Conservation (phyloP, 2,113 vertebrate genomes). For the Syngnathoides biaculeatus region DNA sequence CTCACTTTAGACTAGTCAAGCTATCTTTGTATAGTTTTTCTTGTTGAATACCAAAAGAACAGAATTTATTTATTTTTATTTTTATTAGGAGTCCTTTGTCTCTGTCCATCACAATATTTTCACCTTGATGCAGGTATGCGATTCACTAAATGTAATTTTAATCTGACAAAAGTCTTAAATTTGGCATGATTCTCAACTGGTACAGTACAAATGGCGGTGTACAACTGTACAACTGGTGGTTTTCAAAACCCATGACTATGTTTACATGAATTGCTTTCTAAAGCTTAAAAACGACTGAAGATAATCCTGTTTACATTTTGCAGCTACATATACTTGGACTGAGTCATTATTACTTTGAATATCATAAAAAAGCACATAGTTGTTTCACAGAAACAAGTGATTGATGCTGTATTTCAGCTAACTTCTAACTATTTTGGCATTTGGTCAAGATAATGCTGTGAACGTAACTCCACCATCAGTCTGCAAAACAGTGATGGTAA, state of each 20-base stretch:
- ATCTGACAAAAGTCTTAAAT: not conserved
- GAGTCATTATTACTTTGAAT: not conserved
- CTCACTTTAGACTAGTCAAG: not conserved
- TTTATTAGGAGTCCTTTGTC: not conserved
- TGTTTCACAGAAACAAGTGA: no score
- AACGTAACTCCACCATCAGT: constrained; percentile 56
- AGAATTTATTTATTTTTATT: not conserved
- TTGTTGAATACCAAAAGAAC: not conserved
- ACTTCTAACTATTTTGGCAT: no score
- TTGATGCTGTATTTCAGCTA: no score
- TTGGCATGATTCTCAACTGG: not conserved
- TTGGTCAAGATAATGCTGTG: no score
- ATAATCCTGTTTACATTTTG: not conserved
- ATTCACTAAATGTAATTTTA: not conserved
- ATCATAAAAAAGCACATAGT: not conserved
- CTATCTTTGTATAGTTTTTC: not conserved
- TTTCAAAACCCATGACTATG: not conserved
- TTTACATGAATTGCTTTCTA: not conserved
- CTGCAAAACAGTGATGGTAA: not conserved
- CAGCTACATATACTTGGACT: no score
- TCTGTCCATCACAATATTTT: not conserved
- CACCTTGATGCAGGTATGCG: not conserved
- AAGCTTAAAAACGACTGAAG: not conserved
- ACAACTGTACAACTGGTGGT: no score
- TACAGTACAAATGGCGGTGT: no score